Evolutionary conservation across 2,113 vertebrate genomes (phyloP), one percentile per base, ranked within the genome.

Genomic region (Psilopogon haemacephalus): DNA sequence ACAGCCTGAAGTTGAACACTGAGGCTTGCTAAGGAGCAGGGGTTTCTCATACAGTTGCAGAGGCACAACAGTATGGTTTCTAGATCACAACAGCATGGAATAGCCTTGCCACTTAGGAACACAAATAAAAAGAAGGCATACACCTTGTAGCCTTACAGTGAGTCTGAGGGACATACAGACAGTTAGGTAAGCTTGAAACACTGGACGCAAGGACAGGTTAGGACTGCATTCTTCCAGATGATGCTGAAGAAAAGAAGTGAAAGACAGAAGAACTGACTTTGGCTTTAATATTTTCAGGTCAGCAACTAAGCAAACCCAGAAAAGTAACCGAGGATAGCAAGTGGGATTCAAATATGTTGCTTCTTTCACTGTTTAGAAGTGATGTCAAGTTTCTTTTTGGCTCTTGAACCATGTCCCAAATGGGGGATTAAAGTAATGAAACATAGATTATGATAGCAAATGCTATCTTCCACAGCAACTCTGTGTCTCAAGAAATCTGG

Each of bases 371-470:
- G 21, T 18, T 48, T 35, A 21, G 19, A 71, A 59, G 32, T 33
- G 12, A 59, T 15, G 20, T 6, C 0, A 0, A 88, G 9, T 10
- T 91, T 38, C 35, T 82, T 89, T 75, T 74, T 75, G 10, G 26
- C 8, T 62, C 9, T 17, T 35, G 46, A 46, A 48, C 42, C 10
- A 28, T 5, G 4, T 18, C 64, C 52, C 50, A 85, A 33, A 15
- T 15, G 4, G 3, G 19, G 68, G 7, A 55, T 48, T 55, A 71
- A 83, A 74, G 15, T 32, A 82, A 48, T 0, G 0, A 67, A 63
- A 75, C 3, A 11, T 30, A 12, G 68, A 35, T 17, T 35, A 33
- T 23, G 20, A 75, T 15, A 81, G 55, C 4, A 11, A 69, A 81
- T 17, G 6, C 10, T 59, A 6, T 33, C 75, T 13, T 82, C 13